Conservation (phyloP, 2,797 vertebrate genomes). For the Chelon labrosus region DNA sequence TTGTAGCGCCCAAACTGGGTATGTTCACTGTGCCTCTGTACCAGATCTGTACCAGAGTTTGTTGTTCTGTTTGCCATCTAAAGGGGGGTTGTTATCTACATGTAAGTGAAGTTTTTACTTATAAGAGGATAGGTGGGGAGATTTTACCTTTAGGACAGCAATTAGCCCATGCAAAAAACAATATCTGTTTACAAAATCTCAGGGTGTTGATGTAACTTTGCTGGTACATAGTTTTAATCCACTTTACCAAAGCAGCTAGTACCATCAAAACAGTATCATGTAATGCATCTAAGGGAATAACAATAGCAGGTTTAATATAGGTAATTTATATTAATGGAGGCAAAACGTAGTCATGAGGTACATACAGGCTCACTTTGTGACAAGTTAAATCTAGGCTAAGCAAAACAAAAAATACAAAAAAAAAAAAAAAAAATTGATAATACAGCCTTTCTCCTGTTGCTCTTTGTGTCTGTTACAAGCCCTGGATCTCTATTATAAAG, state of each 20-base stretch:
- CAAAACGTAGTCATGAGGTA: neutral
- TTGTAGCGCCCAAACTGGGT: conserved; percentile 25
- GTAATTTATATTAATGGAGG: neutral
- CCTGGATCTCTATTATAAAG: too few relatives aligned
- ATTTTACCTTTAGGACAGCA: neutral
- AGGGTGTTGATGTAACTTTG: neutral
- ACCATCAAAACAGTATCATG: too few relatives aligned
- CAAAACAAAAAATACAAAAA: too few relatives aligned
- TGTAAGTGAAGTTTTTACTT: conserved; percentile 2
- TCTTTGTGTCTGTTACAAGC: too few relatives aligned
- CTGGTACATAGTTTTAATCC: neutral
- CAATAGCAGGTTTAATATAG: neutral
- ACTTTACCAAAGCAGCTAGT: neutral
- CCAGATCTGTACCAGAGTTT: conserved; percentile 17
- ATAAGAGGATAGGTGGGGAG: neutral
- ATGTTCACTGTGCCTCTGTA: conserved; percentile 26
- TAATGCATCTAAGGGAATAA: neutral
- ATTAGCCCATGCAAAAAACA: neutral
- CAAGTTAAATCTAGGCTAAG: too few relatives aligned
- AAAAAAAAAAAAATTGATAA: too few relatives aligned
- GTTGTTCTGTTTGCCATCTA: conserved; percentile 19
- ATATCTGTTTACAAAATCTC: neutral
- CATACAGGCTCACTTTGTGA: too few relatives aligned
- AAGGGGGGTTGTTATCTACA: conserved; percentile 23
- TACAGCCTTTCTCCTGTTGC: too few relatives aligned